Base-by-base conservation (phyloP, 2,888 invertebrate species). In the Dascillus cervinus region DNA sequence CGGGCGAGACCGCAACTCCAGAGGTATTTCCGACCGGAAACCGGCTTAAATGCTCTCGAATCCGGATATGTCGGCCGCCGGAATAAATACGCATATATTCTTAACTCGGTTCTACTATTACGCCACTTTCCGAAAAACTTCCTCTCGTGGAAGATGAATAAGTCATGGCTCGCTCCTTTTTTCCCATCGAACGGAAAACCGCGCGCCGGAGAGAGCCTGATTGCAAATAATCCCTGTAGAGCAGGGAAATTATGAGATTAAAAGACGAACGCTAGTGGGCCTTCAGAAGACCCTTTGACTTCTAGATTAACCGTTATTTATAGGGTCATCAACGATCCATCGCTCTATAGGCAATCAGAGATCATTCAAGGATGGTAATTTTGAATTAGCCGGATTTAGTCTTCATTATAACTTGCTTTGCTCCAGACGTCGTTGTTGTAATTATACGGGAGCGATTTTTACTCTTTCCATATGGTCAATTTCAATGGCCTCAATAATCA, bases 311-410 rank as follows among this genome's bases (percentile, higher is more conserved):
- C 51, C 50, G 53, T 56, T 58, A 59, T 59, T 59, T 58, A 58
- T 56, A 50, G 57, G 57, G 57, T 56, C 58, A 60, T 53, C 54
- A 51, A 50, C 53, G 52, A 55, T 55, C 47, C 49, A 52, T 48
- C 42, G 50, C 48, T 50, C 53, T 58, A 60, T 60, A 58, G 58
- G 56, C 58, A 60, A 61, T 61, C 61, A 61, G 56, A 43, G 55
- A 60, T 60, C 56, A 56, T 51, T 55, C 50, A 53, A 56, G 54
- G 57, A 58, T 55, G 50, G 56, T 55, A 60, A 60, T 60, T 60
- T 58, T 53, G 52, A 59, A 59, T 60, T 58, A 58, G 53, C 26
- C 23, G 26, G 29, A 34, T 41, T 32, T 37, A 34, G 41, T 30
- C 31, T 41, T 41, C 41, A 27, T 41, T 41, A 37, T 41, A 34